A percentile compares a stretch with the other conserved stretches of the same genome.
phyloP scores from a whole-genome alignment of 2,797 vertebrate species.

The Coilia nasus region DNA sequence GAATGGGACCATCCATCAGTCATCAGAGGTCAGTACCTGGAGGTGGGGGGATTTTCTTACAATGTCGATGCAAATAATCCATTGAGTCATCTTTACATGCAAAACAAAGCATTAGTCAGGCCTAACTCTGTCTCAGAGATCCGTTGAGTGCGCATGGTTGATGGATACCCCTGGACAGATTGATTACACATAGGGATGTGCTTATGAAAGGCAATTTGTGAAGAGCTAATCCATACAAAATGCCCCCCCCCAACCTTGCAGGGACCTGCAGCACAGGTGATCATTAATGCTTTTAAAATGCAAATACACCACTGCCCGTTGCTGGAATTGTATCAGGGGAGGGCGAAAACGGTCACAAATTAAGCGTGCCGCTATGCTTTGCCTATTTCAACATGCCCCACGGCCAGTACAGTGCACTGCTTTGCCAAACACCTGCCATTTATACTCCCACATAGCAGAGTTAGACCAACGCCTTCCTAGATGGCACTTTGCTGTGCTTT shows the following conservation, averaged over 20 bases:
- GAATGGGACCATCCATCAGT: constrained; percentile 37
- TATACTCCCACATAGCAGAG: neutral
- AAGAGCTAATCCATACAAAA: constrained; percentile 61
- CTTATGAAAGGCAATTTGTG: constrained; percentile 56
- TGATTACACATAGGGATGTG: constrained; percentile 24
- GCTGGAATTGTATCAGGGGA: constrained; percentile 45
- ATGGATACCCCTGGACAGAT: constrained; percentile 31
- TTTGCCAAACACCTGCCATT: neutral
- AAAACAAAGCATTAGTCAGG: constrained; percentile 58
- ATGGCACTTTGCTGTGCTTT: neutral
- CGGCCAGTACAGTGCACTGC: neutral
- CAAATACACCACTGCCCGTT: constrained; percentile 60
- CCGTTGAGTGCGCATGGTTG: constrained; percentile 28
- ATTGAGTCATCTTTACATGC: constrained; percentile 59
- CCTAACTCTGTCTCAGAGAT: constrained; percentile 33
- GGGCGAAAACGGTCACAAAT: constrained; percentile 25
- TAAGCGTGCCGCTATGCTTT: neutral
- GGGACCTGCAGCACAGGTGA: constrained; percentile 47
- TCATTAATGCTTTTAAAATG: constrained; percentile 61
- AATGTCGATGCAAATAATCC: constrained; percentile 71
- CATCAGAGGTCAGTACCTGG: constrained; percentile 52
- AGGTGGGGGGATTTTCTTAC: constrained; percentile 57
- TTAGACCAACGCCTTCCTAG: neutral
- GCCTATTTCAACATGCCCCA: constrained; percentile 3
- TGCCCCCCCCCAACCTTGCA: constrained; percentile 27